These are phyloP conservation scores for Iphiclides podalirius DNA, from an alignment of 2,888 invertebrate genomes.

Conservation along the genomic window DNA sequence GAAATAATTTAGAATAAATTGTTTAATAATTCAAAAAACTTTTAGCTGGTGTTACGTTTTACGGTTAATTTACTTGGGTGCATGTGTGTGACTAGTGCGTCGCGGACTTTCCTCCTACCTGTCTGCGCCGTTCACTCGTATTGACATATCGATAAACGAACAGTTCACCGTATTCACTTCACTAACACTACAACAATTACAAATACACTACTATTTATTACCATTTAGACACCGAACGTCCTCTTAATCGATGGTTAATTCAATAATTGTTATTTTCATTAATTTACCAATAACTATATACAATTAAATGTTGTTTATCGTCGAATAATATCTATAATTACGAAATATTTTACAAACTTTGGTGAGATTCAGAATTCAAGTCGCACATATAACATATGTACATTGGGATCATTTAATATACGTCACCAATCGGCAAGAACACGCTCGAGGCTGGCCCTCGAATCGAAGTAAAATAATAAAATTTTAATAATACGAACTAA, in stretches of 20 bases:
- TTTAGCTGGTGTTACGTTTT: constrained; percentile 10
- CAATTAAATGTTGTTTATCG: constrained; percentile 74
- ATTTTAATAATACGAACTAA: constrained; percentile 36
- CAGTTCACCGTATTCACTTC: constrained; percentile 63
- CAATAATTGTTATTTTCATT: constrained; percentile 55
- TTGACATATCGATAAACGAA: constrained; percentile 39
- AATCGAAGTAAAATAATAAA: constrained; percentile 30
- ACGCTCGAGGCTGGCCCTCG: constrained; percentile 31
- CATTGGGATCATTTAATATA: constrained; percentile 47
- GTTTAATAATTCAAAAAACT: not conserved
- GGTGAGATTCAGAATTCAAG: constrained; percentile 74
- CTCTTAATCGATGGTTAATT: constrained; percentile 64
- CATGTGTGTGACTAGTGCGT: constrained; percentile 66
- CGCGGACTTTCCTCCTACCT: constrained; percentile 54
- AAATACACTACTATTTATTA: constrained; percentile 73
- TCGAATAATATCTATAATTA: constrained; percentile 74
- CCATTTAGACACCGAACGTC: constrained; percentile 75
- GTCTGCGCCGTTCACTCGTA: constrained; percentile 36
- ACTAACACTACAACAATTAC: constrained; percentile 78
- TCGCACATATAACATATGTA: constrained; percentile 69
- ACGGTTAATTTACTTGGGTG: constrained; percentile 31
- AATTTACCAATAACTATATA: constrained; percentile 74
- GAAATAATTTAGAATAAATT: constrained; percentile 5
- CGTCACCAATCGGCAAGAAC: constrained; percentile 36
- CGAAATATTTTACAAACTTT: constrained; percentile 80